Conservation (phyloP, 2,113 vertebrate species). For the Chlorocebus sabaeus region DNA sequence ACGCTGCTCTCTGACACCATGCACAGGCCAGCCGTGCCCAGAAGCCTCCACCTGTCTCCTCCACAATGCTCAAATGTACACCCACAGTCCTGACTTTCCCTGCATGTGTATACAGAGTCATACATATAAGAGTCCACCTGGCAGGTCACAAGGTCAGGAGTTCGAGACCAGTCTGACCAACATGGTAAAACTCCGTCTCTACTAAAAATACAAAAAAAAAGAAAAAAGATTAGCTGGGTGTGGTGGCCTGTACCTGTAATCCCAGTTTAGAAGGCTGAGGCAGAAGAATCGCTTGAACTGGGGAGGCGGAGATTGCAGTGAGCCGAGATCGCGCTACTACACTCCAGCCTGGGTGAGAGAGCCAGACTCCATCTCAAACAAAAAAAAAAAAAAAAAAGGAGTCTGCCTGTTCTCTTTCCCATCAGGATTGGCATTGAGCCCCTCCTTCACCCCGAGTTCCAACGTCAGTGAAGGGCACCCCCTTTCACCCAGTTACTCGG, state of each 20-base stretch:
- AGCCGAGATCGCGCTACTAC: rapidly evolving
- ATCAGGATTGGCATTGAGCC: not conserved
- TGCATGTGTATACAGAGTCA: rapidly evolving
- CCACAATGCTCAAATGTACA: not conserved
- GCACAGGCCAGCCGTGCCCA: not conserved
- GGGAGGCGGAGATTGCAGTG: too few relatives aligned
- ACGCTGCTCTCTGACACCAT: not conserved
- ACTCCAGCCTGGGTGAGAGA: too few relatives aligned
- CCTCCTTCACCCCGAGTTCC: rapidly evolving
- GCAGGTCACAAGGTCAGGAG: too few relatives aligned
- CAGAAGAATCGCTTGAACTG: too few relatives aligned
- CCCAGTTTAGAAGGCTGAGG: too few relatives aligned
- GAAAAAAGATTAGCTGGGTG: too few relatives aligned
- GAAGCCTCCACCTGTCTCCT: too few relatives aligned
- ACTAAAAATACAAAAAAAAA: too few relatives aligned
- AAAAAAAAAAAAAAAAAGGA: not conserved
- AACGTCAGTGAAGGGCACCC: not conserved
- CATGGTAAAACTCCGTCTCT: too few relatives aligned
- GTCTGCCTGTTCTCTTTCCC: not conserved
- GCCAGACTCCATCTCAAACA: too few relatives aligned
- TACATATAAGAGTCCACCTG: rapidly evolving
- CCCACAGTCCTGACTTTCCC: rapidly evolving
- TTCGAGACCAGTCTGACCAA: too few relatives aligned
- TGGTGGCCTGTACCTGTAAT: too few relatives aligned
- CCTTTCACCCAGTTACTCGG: not conserved